Percentiles rank a stretch among this genome's conserved stretches.
These are phyloP conservation scores for Proterorhinus semilunaris DNA, from an alignment of 2,113 vertebrate genomes.

Conservation along the genomic window DNA sequence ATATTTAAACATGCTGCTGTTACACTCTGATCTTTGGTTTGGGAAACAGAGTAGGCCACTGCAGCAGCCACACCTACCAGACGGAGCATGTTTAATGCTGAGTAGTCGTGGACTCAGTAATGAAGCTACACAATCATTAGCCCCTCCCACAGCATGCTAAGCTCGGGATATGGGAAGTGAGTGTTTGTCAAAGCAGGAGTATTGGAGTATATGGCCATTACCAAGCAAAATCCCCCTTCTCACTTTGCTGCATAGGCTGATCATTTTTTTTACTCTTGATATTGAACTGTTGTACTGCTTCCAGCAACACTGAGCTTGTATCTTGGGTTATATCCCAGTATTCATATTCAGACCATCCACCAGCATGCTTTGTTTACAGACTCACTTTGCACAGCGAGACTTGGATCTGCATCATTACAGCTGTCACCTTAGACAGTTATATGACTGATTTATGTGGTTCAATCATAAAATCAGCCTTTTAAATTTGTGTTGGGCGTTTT, in stretches of 20 bases:
- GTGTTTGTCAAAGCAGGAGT: constrained; percentile 62
- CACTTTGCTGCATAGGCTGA: constrained; percentile 56
- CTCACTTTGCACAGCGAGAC: constrained; percentile 35
- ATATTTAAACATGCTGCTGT: constrained; percentile 15
- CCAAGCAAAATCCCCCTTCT: constrained; percentile 51
- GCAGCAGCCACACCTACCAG: constrained; percentile 65
- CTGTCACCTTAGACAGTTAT: constrained; percentile 43
- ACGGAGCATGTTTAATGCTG: constrained; percentile 47
- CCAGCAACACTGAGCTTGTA: constrained; percentile 29
- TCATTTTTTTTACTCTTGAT: constrained; percentile 49
- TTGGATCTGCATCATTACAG: constrained; percentile 43
- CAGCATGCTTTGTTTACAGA: constrained; percentile 21
- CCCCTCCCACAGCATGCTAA: constrained; percentile 62
- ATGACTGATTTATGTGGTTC: constrained; percentile 20
- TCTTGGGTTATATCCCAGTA: constrained; percentile 20
- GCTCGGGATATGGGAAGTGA: constrained; percentile 61
- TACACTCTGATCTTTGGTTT: constrained; percentile 21
- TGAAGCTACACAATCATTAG: constrained; percentile 62
- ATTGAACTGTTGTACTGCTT: constrained; percentile 59
- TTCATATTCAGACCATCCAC: constrained; percentile 20
- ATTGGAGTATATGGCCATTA: constrained; percentile 68
- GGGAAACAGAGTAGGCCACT: constrained; percentile 46
- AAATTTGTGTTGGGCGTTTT: not conserved
- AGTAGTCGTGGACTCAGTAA: constrained; percentile 59
- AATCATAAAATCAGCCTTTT: not conserved